phyloP scores from a whole-genome alignment of 2,797 vertebrate genomes.

The Smutsia gigantea region DNA sequence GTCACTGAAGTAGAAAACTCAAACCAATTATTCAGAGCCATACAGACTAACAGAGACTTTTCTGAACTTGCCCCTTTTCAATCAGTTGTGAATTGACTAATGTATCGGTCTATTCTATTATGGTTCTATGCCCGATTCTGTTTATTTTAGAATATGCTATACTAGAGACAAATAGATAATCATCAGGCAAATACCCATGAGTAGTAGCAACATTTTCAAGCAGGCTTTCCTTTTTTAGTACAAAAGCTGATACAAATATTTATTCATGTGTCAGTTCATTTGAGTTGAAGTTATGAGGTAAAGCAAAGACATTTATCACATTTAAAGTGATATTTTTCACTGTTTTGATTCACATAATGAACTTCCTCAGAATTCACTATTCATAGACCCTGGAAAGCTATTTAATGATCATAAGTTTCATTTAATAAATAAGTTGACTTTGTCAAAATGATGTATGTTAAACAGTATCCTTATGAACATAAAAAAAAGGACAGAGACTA shows the following conservation, averaged over 20 bases:
- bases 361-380: not conserved
- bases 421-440: slow-evolving; percentile 59
- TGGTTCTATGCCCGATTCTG: not conserved
- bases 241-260: slow-evolving; percentile 41
- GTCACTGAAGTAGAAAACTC: not conserved
- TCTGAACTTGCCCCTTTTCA: not conserved
- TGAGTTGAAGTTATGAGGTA: slow-evolving; percentile 4
- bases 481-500: not conserved
- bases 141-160: slow-evolving; percentile 20
- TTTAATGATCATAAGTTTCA: slow-evolving; percentile 37
- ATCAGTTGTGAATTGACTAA: not conserved
- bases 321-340: slow-evolving; percentile 31
- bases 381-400: not conserved
- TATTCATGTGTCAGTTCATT: slow-evolving; percentile 39
- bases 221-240: slow-evolving; percentile 22
- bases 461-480: slow-evolving; percentile 30
- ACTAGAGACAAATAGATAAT: not conserved
- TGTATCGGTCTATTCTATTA: not conserved
- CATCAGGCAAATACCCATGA: not conserved
- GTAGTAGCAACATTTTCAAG: not conserved
- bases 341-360: slow-evolving; percentile 34
- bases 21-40: not conserved
- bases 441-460: slow-evolving; percentile 57
- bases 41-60: not conserved
- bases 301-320: not conserved